These are phyloP conservation scores for Drosophila picticornis DNA, from an alignment of 2,888 invertebrate species.

Conservation along the genomic window DNA sequence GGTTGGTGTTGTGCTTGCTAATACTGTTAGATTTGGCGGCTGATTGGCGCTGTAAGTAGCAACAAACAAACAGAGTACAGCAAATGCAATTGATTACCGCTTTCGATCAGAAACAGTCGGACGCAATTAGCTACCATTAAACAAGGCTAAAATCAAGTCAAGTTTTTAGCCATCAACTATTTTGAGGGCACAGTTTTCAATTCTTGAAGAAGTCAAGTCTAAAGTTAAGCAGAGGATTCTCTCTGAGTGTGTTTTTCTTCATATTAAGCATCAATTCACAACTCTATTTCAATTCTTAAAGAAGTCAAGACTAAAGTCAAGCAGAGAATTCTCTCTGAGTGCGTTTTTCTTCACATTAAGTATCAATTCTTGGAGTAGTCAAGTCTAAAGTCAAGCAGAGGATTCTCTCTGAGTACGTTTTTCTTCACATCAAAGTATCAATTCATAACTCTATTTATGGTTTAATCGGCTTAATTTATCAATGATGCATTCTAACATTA, in stretches of 20 bases:
- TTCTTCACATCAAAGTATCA: background rate
- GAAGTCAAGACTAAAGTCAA: background rate
- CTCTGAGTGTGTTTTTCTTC: background rate
- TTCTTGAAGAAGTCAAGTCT: background rate
- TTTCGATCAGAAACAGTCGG: no score
- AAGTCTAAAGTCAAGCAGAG: background rate
- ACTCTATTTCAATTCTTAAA: background rate
- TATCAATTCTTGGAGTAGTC: background rate
- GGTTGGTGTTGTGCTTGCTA: constrained; percentile 70
- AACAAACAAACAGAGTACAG: background rate
- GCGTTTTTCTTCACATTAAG: background rate
- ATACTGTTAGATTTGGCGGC: constrained; percentile 84
- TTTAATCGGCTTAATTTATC: background rate
- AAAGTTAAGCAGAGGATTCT: background rate
- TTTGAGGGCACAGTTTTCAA: background rate
- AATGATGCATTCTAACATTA: background rate
- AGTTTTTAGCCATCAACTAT: background rate
- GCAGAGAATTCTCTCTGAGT: background rate
- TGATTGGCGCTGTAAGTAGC: constrained; percentile 79
- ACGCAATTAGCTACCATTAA: background rate
- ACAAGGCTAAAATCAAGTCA: background rate
- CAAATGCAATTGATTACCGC: background rate
- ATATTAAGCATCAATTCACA: background rate
- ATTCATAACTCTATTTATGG: background rate
- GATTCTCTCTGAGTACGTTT: background rate